Conservation (phyloP, 2,888 invertebrate species). For the Noctua janthina region DNA sequence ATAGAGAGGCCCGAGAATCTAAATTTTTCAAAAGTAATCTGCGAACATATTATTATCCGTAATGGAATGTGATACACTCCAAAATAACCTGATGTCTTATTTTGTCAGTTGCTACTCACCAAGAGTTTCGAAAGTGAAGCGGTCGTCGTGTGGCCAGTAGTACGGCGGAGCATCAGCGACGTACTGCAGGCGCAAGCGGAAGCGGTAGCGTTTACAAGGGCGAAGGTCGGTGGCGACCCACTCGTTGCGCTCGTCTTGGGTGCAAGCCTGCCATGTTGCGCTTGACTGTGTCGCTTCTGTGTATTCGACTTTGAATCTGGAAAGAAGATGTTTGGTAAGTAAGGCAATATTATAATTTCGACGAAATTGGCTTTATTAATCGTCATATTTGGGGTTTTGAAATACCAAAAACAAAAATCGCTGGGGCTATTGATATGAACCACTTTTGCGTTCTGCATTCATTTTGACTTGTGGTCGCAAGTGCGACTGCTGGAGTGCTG, state of each 20-base stretch:
- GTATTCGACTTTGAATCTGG: slow-evolving; percentile 82
- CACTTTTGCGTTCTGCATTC: background rate
- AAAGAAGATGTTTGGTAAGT: slow-evolving; percentile 1
- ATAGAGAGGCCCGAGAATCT: too few species aligned
- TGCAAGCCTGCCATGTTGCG: slow-evolving; percentile 77
- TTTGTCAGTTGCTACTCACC: slow-evolving; percentile 83
- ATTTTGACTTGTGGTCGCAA: background rate
- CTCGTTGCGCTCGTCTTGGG: slow-evolving; percentile 69
- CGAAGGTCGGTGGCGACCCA: slow-evolving; percentile 88
- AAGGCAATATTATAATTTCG: background rate
- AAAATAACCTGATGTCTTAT: background rate
- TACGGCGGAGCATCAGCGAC: slow-evolving; percentile 90
- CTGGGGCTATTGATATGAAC: background rate
- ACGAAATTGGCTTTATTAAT: background rate
- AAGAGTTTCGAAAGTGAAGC: slow-evolving; percentile 94
- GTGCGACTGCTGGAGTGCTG: background rate
- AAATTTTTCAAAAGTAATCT: background rate
- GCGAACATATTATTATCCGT: background rate
- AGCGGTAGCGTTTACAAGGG: slow-evolving; percentile 94
- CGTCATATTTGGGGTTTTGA: background rate
- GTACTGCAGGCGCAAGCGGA: slow-evolving; percentile 92
- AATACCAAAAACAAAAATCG: background rate
- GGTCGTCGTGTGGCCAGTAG: slow-evolving; percentile 93
- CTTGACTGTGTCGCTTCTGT: slow-evolving; percentile 88
- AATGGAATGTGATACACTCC: background rate